Conservation (phyloP, 2,113 vertebrate species). For the Picathartes gymnocephalus region DNA sequence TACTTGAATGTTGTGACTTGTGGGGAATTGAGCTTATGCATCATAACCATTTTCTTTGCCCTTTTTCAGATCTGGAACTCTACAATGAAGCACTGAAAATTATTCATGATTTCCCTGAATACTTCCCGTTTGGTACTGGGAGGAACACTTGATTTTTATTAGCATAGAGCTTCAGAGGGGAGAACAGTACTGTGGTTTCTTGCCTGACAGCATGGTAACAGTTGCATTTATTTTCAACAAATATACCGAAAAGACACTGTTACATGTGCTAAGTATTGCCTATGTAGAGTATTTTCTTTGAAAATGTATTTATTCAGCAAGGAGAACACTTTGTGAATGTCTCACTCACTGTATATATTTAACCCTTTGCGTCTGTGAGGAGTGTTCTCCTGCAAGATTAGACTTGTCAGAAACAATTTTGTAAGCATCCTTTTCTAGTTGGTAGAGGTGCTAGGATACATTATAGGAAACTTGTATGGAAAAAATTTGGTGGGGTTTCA, state of each 20-base stretch:
- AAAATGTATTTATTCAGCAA: neutral
- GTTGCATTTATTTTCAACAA: neutral
- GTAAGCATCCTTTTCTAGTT: neutral
- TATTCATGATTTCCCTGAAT: conserved; percentile 87
- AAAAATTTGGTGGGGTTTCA: neutral
- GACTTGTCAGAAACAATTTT: neutral
- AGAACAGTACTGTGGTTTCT: neutral
- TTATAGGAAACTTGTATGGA: neutral
- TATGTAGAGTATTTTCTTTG: neutral
- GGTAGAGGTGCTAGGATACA: neutral
- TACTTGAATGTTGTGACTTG: neutral
- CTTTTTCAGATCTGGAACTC: conserved; percentile 83
- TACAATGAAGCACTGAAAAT: conserved; percentile 93
- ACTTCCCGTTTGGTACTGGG: conserved; percentile 79
- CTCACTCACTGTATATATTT: neutral
- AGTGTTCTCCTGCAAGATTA: neutral
- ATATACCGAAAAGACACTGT: neutral
- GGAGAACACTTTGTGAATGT: neutral
- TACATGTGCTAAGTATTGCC: neutral
- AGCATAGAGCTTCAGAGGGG: neutral
- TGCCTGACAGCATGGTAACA: neutral
- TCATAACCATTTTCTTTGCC: neutral
- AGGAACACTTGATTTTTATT: conserved; percentile 68
- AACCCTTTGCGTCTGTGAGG: neutral
- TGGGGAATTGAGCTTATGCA: neutral